Evolutionary conservation across 2,888 invertebrate species (phyloP).

Genomic region (Phrixothrix hirtus): DNA sequence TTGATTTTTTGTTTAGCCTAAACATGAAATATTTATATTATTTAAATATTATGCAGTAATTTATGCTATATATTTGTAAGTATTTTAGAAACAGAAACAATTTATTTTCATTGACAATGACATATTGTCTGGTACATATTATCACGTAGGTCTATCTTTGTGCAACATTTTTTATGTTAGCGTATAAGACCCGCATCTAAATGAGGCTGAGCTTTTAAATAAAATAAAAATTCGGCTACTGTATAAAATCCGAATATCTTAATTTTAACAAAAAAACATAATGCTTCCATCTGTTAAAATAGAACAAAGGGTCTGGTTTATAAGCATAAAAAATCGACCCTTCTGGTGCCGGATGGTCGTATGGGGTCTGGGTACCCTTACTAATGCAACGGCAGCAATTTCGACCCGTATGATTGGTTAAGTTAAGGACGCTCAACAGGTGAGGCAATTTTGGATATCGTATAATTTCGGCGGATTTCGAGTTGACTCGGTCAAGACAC

Average conservation of each 20-base stretch:
- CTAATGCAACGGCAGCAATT: slow-evolving; percentile 1
- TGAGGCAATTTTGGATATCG: slow-evolving; percentile 43
- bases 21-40: no score
- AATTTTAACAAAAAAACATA: background rate
- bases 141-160: background rate
- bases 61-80: no score
- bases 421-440: slow-evolving; percentile 40
- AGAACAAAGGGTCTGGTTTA: slow-evolving; percentile 13
- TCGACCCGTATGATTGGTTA: slow-evolving; percentile 9
- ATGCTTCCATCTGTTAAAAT: slow-evolving; percentile 17
- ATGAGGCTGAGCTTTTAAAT: no score
- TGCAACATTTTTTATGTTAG: background rate
- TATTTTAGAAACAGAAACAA: background rate
- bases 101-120: background rate
- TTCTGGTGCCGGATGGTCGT: slow-evolving; percentile 3
- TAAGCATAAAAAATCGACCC: slow-evolving; percentile 11
- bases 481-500: slow-evolving; percentile 40
- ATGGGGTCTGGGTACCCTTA: slow-evolving; percentile 6
- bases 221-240: no score
- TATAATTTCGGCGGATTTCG: slow-evolving; percentile 43
- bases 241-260: no score
- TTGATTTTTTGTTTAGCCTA: no score
- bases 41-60: no score
- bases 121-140: background rate
- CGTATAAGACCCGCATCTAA: background rate